These are phyloP conservation scores for Drosophila kurseongensis DNA, from an alignment of 1,140 invertebrate genomes.

Conservation along the genomic window DNA sequence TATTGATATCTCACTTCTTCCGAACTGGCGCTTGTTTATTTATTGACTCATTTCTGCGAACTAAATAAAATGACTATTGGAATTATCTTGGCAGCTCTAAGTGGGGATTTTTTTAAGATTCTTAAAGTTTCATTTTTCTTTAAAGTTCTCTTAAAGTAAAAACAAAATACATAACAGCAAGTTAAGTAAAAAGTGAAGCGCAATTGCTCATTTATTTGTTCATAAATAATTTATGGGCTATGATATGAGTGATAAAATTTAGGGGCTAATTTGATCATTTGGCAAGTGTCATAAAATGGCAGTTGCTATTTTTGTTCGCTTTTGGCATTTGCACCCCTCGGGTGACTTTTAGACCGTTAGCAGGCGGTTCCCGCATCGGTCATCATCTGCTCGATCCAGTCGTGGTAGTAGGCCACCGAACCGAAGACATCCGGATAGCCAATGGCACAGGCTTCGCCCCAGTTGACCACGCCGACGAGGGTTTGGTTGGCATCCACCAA, in stretches of 20 bases:
- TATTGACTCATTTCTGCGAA: conserved; percentile 29
- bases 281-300: conserved; percentile 35
- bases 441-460: conserved; percentile 86
- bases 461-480: conserved; percentile 85
- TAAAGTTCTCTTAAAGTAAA: neutral
- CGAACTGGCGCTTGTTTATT: conserved; percentile 27
- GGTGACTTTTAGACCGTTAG: conserved; percentile 22
- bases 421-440: conserved; percentile 86
- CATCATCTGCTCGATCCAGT: conserved; percentile 72
- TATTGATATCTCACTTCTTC: conserved; percentile 24
- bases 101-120: conserved; percentile 16
- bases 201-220: conserved; percentile 51
- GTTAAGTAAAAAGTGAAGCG: conserved; percentile 13
- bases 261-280: conserved; percentile 47
- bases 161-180: neutral
- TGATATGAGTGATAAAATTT: conserved; percentile 57
- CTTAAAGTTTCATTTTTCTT: neutral
- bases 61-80: neutral
- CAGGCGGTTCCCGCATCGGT: conserved; percentile 43
- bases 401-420: conserved; percentile 78
- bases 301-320: conserved; percentile 41
- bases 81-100: conserved; percentile 15
- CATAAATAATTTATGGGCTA: conserved; percentile 40
- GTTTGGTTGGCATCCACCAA: conserved; percentile 71
- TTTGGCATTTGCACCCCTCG: conserved; percentile 42